Base-by-base conservation (phyloP, 2,113 vertebrate genomes). In the Scophthalmus maximus region DNA sequence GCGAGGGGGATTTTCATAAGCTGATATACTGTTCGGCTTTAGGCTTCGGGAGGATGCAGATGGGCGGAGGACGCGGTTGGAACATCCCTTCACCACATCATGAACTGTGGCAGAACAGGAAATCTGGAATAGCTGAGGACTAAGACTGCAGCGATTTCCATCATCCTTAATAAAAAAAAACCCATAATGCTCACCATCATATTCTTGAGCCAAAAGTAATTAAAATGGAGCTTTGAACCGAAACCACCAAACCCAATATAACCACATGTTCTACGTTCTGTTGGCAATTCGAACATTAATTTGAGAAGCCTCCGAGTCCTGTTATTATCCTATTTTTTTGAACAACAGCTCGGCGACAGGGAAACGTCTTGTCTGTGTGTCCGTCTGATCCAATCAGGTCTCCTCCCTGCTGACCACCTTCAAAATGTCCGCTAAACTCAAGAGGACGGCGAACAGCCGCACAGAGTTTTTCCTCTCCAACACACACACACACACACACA, bases 351-450 rank as follows among this genome's bases (percentile, higher is more conserved):
- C n/a, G n/a, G n/a, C n/a, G n/a, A n/a, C n/a, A n/a, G n/a, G n/a
- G n/a, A n/a, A n/a, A n/a, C n/a, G n/a, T n/a, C n/a, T n/a, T n/a
- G 8, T 42, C 49, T 34, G 62, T 67, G 61, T 18, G 47, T 68
- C 22, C 20, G 44, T 67, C 47, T 9, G 51, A 26, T 60, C 49
- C 30, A 17, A 30, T 14, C 49, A 30, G 36, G 52, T 65, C 64
- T 64, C 63, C 68, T 51, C 50, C 69, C 62, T 26, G 18, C 51
- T 20, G 69, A 23, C 88, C 88, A 62, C 79, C 79, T 79, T 90
- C 74, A 88, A 79, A 77, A 83, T 73, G 86, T 83, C 86, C 1
- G 56, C 68, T 74, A 26, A 72, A 64, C 40, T 5, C 17, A 50
- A 46, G 58, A 67, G 22, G 2, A 63, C 0, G 70, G 55, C 12